These are phyloP conservation scores for Deilephila porcellus DNA, from an alignment of 2,888 invertebrate species.

Conservation along the genomic window DNA sequence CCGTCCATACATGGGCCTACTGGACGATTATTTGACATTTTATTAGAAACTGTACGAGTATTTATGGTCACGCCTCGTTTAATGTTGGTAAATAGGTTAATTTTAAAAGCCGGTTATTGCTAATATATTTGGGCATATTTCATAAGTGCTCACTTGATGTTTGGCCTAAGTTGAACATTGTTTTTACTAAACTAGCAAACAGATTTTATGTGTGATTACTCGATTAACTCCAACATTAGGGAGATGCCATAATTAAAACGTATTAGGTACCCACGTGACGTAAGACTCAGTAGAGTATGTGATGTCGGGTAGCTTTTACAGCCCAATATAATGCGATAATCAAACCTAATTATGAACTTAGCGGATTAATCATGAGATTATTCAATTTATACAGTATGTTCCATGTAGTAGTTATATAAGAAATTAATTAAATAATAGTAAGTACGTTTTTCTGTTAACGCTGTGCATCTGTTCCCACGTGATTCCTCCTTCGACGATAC, in stretches of 20 bases:
- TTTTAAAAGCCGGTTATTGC: not conserved
- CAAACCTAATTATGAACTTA: not conserved
- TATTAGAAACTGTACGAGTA: not conserved
- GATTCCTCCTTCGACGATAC: too few species aligned
- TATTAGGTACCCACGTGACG: not conserved
- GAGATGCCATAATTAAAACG: not conserved
- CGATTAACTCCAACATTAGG: not conserved
- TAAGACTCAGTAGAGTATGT: not conserved
- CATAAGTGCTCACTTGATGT: not conserved
- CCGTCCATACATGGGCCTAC: not conserved
- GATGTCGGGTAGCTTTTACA: not conserved
- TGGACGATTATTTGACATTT: constrained; percentile 1
- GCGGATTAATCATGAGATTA: constrained; percentile 1
- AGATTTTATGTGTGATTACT: not conserved
- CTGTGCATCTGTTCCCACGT: too few species aligned
- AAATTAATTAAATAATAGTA: not conserved
- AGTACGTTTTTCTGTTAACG: not conserved
- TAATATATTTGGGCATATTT: not conserved
- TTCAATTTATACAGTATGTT: not conserved
- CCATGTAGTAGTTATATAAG: not conserved
- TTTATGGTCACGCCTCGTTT: not conserved
- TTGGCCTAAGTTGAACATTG: not conserved
- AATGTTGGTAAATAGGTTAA: not conserved
- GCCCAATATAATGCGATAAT: not conserved
- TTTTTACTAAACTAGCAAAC: not conserved